Evolutionary conservation across 2,888 invertebrate species (phyloP), one percentile per base, ranked within the genome.

Genomic region (Pyrrhia umbra): DNA sequence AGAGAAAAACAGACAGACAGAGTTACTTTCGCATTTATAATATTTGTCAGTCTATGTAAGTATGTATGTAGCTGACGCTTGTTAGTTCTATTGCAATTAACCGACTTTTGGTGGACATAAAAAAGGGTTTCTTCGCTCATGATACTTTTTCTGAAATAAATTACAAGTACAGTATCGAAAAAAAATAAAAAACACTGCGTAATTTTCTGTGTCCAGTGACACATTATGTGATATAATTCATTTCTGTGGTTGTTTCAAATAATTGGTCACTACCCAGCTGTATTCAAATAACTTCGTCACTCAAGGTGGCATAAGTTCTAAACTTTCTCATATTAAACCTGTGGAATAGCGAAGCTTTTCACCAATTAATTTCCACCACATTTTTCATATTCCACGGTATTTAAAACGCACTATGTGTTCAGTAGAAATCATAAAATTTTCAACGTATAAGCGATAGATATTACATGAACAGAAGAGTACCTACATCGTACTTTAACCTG

Each of bases 401-500:
- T n/a, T n/a, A n/a, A n/a, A n/a, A n/a, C n/a, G n/a, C n/a, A n/a
- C n/a, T n/a, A n/a, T n/a, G n/a, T n/a, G n/a, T n/a, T n/a, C n/a
- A n/a, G n/a, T n/a, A n/a, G n/a, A n/a, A n/a, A n/a, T 27, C 9
- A 27, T 10, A 27, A 10, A 0, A 27, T 27, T 27, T 27, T 8
- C 9, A 10, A 27, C 27, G 0, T 9, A 10, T 27, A 2, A 27
- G 27, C 10, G 1, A 27, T 1, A 45, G 21, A 37, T 18, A 68
- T 15, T 10, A 30, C 21, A 46, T 20, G 16, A 58, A 30, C 15
- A 30, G 18, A 39, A 15, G 1, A 18, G 21, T 20, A 16, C n/a
- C 27, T 37, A n/a, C 23, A 34, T 4, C 27, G 37, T 59, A 45
- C 27, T 15, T 30, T 46, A 21, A 40, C 50, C 40, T 50, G 50